Base-by-base conservation (phyloP, 2,888 invertebrate genomes). In the Teinopalpus imperialis region DNA sequence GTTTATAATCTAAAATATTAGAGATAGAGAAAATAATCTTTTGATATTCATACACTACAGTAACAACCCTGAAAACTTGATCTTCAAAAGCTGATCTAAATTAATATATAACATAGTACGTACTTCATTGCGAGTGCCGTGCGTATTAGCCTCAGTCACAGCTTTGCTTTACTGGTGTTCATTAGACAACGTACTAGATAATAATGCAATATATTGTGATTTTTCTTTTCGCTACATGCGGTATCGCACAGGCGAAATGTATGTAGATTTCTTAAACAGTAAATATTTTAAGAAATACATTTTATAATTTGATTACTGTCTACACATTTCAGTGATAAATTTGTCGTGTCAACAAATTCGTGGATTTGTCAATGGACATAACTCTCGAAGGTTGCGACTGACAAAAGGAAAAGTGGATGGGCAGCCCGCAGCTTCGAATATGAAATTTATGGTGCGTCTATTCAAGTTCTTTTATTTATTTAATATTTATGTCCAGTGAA, bases 161-260 rank as follows among this genome's bases (percentile, higher is more conserved):
- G 30, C 34, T 45, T 53, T 43, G 48, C 50, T 49, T 43, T 43
- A 36, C 27, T 42, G 16, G 29, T 43, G 42, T 40, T 27, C 52
- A 47, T 36, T 42, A 40, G 31, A 32, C 21, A 46, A 36, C 43
- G 30, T 39, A n/a, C n/a, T n/a, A n/a, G n/a, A n/a, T n/a, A 66
- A 74, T 67, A 68, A 81, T 80, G 81, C 59, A 56, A 37, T 43
- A 56, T 30, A 63, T 63, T 44, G 53, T 65, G 46, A 34, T 75
- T 26, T 56, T 69, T 54, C 31, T 81, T 56, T 62, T 77, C 43
- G 49, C 56, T 40, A 54, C 68, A 6, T 43, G 60, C 13, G 52
- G 57, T 16, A 40, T 58, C 14, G 54, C 55, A 27, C 63, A 69
- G 31, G 51, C 63, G 41, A 60, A 64, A 58, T 54, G 77, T 78